phyloP scores from a whole-genome alignment of 2,888 invertebrate species.

The Nysson spinosus region DNA sequence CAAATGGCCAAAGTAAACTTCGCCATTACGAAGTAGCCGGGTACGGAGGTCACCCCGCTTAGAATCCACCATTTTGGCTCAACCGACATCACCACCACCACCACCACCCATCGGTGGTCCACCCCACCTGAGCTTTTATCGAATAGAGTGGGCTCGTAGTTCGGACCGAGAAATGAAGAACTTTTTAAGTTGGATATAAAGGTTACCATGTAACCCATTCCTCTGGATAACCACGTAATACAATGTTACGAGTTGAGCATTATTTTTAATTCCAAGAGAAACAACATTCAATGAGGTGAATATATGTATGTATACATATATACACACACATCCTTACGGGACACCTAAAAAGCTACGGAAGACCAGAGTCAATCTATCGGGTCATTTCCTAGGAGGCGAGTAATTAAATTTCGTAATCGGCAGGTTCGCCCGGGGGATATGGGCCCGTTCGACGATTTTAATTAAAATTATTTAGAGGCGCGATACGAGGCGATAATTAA shows the following conservation, averaged over 20 bases:
- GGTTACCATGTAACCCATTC: no score
- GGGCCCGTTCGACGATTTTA: conserved; percentile 62
- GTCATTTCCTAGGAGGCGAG: conserved; percentile 43
- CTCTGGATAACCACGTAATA: no score
- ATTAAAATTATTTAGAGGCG: conserved; percentile 73
- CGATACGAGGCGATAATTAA: conserved; percentile 66
- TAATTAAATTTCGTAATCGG: conserved; percentile 68
- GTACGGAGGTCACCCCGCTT: conserved; percentile 56
- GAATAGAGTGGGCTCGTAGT: conserved; percentile 37
- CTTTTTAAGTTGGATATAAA: conserved; percentile 23
- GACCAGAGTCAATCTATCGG: conserved; percentile 34
- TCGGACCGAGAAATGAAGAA: conserved; percentile 39
- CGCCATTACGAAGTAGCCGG: conserved; percentile 72
- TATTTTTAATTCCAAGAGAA: no score
- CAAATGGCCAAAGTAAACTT: conserved; percentile 77
- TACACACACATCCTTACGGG: no score
- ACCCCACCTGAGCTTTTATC: conserved; percentile 50
- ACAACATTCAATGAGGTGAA: no score
- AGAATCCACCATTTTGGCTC: conserved; percentile 61
- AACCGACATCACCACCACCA: conserved; percentile 36
- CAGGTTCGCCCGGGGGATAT: conserved; percentile 18
- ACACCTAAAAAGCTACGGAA: no score
- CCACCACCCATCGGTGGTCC: conserved; percentile 44
- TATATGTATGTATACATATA: no score
- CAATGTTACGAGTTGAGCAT: no score